Evolutionary conservation across 1,140 invertebrate genomes (phyloP).

Genomic region (Eumaeus atala): DNA sequence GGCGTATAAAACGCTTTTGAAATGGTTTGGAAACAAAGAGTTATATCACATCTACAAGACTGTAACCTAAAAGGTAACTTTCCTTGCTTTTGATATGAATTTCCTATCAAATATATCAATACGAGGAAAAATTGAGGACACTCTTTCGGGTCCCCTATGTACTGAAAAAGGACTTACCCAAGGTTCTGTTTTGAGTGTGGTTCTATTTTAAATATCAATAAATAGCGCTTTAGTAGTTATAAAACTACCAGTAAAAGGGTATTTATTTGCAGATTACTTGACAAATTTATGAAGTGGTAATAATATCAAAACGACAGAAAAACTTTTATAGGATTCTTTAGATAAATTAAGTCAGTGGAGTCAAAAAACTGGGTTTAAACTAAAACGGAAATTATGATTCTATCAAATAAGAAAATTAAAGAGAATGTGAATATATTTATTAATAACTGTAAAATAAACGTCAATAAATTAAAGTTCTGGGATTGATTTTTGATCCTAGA

Average conservation of each 20-base stretch:
- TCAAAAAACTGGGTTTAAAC: no score
- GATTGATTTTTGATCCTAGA: no score
- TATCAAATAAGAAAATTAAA: no score
- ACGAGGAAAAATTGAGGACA: constrained; percentile 21
- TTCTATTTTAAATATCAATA: constrained; percentile 25
- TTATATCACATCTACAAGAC: constrained; percentile 18
- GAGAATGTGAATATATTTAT: no score
- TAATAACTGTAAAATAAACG: no score
- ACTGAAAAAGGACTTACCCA: constrained; percentile 25
- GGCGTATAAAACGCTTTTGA: constrained; percentile 29
- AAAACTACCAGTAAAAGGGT: constrained; percentile 20
- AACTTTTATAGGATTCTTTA: no score
- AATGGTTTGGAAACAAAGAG: constrained; percentile 29
- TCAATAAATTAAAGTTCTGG: no score
- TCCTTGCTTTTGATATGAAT: constrained; percentile 22
- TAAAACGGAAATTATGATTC: no score
- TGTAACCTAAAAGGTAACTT: constrained; percentile 24
- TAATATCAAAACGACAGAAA: constrained; percentile 16
- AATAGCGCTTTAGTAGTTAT: constrained; percentile 21
- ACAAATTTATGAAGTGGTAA: constrained; percentile 20
- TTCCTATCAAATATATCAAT: constrained; percentile 21
- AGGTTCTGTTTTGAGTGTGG: constrained; percentile 26
- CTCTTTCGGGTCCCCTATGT: constrained; percentile 12
- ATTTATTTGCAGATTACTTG: constrained; percentile 24
- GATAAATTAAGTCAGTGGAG: no score